These are phyloP conservation scores for Homarus gammarus DNA, from an alignment of 2,888 invertebrate species.

Conservation along the genomic window DNA sequence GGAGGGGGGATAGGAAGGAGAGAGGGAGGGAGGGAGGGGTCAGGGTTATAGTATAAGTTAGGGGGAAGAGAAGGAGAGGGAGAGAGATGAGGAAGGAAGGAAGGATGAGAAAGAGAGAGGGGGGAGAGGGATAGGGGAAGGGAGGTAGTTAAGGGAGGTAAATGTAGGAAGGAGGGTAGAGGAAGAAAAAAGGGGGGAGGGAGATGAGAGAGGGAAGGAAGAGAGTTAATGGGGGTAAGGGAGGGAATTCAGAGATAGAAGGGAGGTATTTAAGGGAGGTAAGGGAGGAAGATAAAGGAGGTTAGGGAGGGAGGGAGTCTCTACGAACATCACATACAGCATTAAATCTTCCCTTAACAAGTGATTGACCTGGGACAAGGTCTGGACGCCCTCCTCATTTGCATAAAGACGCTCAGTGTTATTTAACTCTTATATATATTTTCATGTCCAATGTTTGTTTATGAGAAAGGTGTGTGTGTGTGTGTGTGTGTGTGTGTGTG, in stretches of 20 bases:
- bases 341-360: conserved; percentile 25
- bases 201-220: no score
- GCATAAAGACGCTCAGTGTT: background rate
- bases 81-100: no score
- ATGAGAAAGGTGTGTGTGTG: no score
- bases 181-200: conserved; percentile 11
- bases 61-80: conserved; percentile 10
- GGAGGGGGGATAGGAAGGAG: background rate
- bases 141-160: background rate
- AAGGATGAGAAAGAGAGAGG: background rate
- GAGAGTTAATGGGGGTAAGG: background rate
- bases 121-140: conserved; percentile 6
- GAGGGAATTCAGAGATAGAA: background rate
- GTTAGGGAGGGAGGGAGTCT: conserved; percentile 9
- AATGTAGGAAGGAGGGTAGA: conserved; percentile 3
- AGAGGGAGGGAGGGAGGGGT: conserved; percentile 7
- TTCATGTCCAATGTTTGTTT: no score
- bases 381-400: background rate
- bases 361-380: conserved; percentile 18
- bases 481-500: no score
- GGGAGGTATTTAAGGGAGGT: background rate
- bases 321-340: conserved; percentile 17
- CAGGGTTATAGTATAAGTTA: no score
- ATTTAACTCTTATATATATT: background rate
- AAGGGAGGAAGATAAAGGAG: conserved; percentile 15